These are phyloP conservation scores for Phortica variegata DNA, from an alignment of 1,140 invertebrate genomes.

Conservation along the genomic window DNA sequence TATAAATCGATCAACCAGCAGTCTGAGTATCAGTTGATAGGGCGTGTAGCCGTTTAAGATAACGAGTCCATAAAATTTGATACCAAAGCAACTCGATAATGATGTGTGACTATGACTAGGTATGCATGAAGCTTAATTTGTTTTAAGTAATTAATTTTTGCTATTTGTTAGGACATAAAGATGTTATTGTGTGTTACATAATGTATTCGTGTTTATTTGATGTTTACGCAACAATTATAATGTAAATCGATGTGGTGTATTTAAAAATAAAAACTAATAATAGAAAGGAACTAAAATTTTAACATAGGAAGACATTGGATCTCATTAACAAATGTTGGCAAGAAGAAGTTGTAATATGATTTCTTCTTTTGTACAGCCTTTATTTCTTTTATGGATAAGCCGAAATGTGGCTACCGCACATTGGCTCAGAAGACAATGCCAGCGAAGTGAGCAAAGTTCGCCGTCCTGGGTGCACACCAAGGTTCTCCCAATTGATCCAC, in stretches of 20 bases:
- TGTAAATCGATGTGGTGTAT: conserved; percentile 1
- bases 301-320: conserved; percentile 5
- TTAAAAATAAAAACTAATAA: not conserved
- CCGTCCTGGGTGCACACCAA: conserved; percentile 88
- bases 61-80: too few relatives aligned
- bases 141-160: conserved; percentile 34
- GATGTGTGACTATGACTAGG: too few relatives aligned
- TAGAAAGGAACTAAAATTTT: not conserved
- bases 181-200: conserved; percentile 12
- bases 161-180: conserved; percentile 36
- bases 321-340: not conserved
- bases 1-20: too few relatives aligned
- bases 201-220: too few relatives aligned
- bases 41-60: too few relatives aligned
- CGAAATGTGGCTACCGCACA: conserved; percentile 58
- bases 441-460: conserved; percentile 79
- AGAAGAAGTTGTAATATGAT: not conserved
- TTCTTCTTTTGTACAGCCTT: too few relatives aligned
- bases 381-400: too few relatives aligned
- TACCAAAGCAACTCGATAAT: too few relatives aligned
- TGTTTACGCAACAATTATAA: not conserved
- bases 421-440: conserved; percentile 75
- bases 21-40: too few relatives aligned
- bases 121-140: too few relatives aligned
- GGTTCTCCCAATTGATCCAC: conserved; percentile 99